Base-by-base conservation (phyloP, 2,888 invertebrate species). In the Caprella mutica region DNA sequence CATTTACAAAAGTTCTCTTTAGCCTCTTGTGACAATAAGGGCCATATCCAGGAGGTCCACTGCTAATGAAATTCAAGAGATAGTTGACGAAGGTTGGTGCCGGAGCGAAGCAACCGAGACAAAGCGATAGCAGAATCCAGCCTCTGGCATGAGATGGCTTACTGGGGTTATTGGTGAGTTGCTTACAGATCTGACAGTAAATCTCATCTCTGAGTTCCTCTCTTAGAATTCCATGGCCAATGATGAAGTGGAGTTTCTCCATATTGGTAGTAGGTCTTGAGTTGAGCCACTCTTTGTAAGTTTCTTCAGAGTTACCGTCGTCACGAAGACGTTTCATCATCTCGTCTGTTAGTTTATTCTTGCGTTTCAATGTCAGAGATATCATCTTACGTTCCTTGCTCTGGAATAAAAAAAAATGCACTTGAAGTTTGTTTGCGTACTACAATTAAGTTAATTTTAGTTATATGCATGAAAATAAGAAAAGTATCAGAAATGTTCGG, bases 111-210 rank as follows among this genome's bases (percentile, higher is more conserved):
- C 98, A 98, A 35, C 98, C 97, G 0, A 97, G 96, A 75, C 98
- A 99, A 2, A 99, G 77, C 0, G 97, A 96, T 14, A 99, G 76
- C 29, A 99, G 76, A 67, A 98, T 98, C 98, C 98, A 99, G 30
- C 98, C 98, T 66, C 98, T 80, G 1, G 97, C 97, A 72, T 94
- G 93, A 0, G 93, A 94, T n/a, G 93, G 91, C 72, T 94, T 94
- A 0, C 90, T 86, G 2, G 89, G 90, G 76, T 99, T 99, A 70
- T 90, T 92, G 12, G 93, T 93, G 56, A 99, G 76, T 71, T 99
- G 97, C 72, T 99, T 99, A 74, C 97, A 94, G 66, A 99, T 90
- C 76, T 99, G 98, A 71, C 98, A 98, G 72, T 97, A 99, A 66
- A 97, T 85, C 78, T 98, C 98, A 74, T 98, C 98, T 63, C 94